These are phyloP conservation scores for Taphrorychus bicolor DNA, from an alignment of 2,888 invertebrate genomes.

Conservation along the genomic window DNA sequence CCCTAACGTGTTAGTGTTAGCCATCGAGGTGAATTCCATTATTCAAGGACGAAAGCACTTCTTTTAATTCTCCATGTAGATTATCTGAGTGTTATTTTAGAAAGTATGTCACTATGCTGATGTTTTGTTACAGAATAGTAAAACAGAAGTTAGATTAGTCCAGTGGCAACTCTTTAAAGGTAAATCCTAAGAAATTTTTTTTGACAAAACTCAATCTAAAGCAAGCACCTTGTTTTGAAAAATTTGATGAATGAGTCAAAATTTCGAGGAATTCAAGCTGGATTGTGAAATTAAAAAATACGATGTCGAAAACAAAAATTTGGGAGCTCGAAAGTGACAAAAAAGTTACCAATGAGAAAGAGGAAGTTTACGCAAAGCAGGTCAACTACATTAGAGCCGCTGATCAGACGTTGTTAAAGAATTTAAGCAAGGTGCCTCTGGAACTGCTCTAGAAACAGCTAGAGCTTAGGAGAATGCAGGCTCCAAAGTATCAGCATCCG, in stretches of 20 bases:
- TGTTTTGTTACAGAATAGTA: no score
- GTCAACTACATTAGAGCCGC: slow-evolving; percentile 53
- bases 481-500: not conserved
- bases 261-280: slow-evolving; percentile 81
- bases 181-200: no score
- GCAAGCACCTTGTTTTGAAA: slow-evolving; percentile 57
- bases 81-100: no score
- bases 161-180: no score
- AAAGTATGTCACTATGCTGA: no score
- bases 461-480: slow-evolving; percentile 56
- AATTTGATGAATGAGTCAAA: slow-evolving; percentile 75
- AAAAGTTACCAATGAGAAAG: not conserved
- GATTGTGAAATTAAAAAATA: slow-evolving; percentile 69
- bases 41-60: no score
- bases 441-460: slow-evolving; percentile 55
- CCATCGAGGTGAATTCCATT: no score
- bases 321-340: slow-evolving; percentile 33
- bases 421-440: slow-evolving; percentile 50
- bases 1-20: no score
- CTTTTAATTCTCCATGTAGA: no score
- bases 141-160: no score
- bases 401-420: slow-evolving; percentile 42
- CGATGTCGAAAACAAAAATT: slow-evolving; percentile 49
- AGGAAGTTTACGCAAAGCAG: slow-evolving; percentile 18
- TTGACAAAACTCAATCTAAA: slow-evolving; percentile 9